These are phyloP conservation scores for Dryobates pubescens DNA, from an alignment of 2,797 vertebrate species.

Conservation along the genomic window DNA sequence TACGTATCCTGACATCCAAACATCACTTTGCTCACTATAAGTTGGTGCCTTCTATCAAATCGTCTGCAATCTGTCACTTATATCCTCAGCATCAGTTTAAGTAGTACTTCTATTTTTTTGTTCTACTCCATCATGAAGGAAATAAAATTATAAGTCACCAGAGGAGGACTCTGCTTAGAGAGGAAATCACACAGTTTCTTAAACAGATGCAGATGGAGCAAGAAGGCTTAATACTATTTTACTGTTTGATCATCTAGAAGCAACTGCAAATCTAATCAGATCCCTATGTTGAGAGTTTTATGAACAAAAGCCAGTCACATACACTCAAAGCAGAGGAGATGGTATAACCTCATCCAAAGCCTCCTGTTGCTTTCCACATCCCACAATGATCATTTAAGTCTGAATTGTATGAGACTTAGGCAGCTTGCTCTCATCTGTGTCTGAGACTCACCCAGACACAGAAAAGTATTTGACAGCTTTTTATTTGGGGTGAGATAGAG, in stretches of 20 bases:
- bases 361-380: slow-evolving; percentile 56
- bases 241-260: slow-evolving; percentile 58
- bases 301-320: slow-evolving; percentile 43
- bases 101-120: background rate
- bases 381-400: slow-evolving; percentile 42
- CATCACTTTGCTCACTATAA: background rate
- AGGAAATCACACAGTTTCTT: slow-evolving; percentile 53
- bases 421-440: slow-evolving; percentile 32
- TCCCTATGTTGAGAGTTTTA: slow-evolving; percentile 33
- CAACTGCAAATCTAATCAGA: slow-evolving; percentile 68
- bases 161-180: background rate
- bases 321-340: slow-evolving; percentile 28
- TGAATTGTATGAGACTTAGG: background rate
- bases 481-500: background rate
- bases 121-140: background rate
- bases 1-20: background rate
- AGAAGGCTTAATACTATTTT: slow-evolving; percentile 15
- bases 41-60: background rate
- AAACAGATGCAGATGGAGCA: slow-evolving; percentile 56
- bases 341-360: slow-evolving; percentile 55
- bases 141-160: slow-evolving; percentile 37
- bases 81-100: background rate
- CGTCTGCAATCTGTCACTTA: background rate
- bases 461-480: slow-evolving; percentile 25
- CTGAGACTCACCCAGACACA: background rate